phyloP scores from a whole-genome alignment of 2,113 vertebrate species.

The Crotophaga sulcirostris region DNA sequence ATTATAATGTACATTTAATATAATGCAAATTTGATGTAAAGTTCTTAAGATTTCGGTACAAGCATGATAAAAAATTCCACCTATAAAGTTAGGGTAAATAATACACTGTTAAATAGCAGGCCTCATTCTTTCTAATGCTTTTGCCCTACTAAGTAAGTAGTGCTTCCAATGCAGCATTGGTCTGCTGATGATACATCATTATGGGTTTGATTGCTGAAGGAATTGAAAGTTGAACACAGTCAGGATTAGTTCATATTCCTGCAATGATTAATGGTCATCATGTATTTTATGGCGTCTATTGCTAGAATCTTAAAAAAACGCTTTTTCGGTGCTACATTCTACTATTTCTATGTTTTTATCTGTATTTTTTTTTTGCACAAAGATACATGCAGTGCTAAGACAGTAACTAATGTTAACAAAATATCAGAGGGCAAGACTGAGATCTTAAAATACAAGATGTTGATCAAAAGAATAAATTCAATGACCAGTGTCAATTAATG shows the following conservation, averaged over 20 bases:
- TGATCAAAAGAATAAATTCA: background rate
- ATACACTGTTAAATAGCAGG: background rate
- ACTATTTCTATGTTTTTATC: background rate
- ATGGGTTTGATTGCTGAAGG: slow-evolving; percentile 49
- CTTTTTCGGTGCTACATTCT: background rate
- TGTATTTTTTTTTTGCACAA: background rate
- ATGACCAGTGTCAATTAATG: background rate
- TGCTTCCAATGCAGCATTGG: slow-evolving; percentile 8
- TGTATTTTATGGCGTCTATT: background rate
- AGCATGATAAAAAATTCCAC: background rate
- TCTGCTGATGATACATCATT: slow-evolving; percentile 25
- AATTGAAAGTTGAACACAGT: slow-evolving; percentile 4
- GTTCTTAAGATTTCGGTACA: background rate
- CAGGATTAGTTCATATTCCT: background rate
- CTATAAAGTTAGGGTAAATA: background rate
- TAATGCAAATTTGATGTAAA: background rate
- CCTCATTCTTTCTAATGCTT: background rate
- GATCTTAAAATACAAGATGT: background rate
- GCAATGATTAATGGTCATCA: background rate
- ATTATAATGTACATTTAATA: background rate
- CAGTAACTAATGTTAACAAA: background rate
- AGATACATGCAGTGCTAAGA: background rate
- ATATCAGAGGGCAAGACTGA: background rate
- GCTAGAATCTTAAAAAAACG: accelerated
- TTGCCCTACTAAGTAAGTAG: background rate